Percentiles rank a stretch among this genome's conserved stretches.
Conservation (phyloP, 2,888 invertebrate genomes). For the Thalpophila matura region DNA sequence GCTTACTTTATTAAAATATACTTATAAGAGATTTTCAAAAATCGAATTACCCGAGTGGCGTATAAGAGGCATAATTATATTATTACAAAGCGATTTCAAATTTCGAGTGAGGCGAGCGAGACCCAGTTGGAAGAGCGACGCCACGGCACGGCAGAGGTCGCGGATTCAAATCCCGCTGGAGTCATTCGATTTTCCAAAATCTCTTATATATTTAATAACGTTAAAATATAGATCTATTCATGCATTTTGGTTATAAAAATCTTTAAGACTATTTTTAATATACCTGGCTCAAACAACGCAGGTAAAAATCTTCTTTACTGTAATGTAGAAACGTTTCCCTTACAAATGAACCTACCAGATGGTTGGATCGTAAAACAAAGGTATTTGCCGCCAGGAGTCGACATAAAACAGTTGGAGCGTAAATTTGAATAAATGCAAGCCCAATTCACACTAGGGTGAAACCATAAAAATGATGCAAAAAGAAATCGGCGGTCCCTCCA, state of each 20-base stretch:
- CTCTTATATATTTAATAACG: too few relatives aligned
- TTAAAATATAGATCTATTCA: not conserved
- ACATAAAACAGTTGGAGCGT: slow-evolving; percentile 52
- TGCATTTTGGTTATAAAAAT: slow-evolving; percentile 12
- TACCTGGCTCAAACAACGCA: slow-evolving; percentile 9
- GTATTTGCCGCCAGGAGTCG: slow-evolving; percentile 48
- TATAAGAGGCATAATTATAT: too few relatives aligned
- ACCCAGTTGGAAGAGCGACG: too few relatives aligned
- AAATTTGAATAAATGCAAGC: slow-evolving; percentile 59
- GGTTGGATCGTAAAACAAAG: slow-evolving; percentile 50
- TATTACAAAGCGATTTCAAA: too few relatives aligned
- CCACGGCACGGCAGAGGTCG: too few relatives aligned
- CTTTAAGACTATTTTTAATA: not conserved
- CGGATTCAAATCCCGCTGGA: too few relatives aligned
- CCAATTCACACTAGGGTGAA: slow-evolving; percentile 72
- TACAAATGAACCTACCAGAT: slow-evolving; percentile 46
- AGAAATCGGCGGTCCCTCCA: slow-evolving; percentile 52
- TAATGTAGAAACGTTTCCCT: slow-evolving; percentile 21
- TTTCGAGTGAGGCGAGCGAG: too few relatives aligned
- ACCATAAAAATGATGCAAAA: slow-evolving; percentile 79
- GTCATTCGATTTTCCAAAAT: too few relatives aligned
- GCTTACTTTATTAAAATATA: too few relatives aligned
- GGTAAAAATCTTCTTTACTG: slow-evolving; percentile 10
- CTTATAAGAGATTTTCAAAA: too few relatives aligned
- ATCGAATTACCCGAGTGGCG: too few relatives aligned